These are phyloP conservation scores for Drosophila aff. DNA, from an alignment of 1,140 invertebrate species.

Conservation along the genomic window DNA sequence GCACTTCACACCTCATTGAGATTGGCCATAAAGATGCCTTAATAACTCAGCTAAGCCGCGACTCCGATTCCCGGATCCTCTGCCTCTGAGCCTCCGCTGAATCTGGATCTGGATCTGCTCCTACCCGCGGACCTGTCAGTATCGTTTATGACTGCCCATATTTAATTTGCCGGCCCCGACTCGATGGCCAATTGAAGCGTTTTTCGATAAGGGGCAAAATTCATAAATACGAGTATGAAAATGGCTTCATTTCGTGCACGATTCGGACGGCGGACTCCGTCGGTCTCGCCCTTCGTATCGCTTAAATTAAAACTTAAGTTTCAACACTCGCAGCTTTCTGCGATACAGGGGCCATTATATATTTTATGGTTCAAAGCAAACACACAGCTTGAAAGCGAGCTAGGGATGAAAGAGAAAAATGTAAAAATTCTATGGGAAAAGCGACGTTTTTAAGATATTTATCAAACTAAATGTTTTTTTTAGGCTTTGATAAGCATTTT, in stretches of 20 bases:
- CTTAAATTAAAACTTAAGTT: slow-evolving; percentile 83
- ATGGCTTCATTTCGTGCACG: slow-evolving; percentile 75
- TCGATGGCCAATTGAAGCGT: slow-evolving; percentile 78
- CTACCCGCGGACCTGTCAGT: slow-evolving; percentile 61
- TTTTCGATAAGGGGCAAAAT: slow-evolving; percentile 78
- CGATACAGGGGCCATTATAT: slow-evolving; percentile 65
- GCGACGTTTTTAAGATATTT: too few species aligned
- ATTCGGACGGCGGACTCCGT: slow-evolving; percentile 14
- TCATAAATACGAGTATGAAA: slow-evolving; percentile 77
- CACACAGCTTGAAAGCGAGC: neutral
- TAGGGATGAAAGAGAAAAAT: neutral
- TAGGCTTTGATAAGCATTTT: too few species aligned
- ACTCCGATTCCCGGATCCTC: slow-evolving; percentile 28
- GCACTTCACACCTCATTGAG: slow-evolving; percentile 85
- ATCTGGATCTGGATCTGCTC: slow-evolving; percentile 7
- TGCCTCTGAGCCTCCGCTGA: neutral
- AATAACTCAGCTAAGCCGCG: slow-evolving; percentile 80
- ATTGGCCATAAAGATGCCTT: slow-evolving; percentile 84
- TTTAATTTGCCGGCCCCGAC: slow-evolving; percentile 67
- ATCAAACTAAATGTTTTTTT: too few species aligned
- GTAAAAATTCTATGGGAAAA: neutral
- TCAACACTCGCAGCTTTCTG: slow-evolving; percentile 71
- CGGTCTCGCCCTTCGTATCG: slow-evolving; percentile 69
- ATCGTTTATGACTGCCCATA: slow-evolving; percentile 82
- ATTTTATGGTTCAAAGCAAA: slow-evolving; percentile 64